Percentiles rank a stretch among this genome's conserved stretches.
phyloP scores from a whole-genome alignment of 2,113 vertebrate genomes.

The Macrotis lagotis region DNA sequence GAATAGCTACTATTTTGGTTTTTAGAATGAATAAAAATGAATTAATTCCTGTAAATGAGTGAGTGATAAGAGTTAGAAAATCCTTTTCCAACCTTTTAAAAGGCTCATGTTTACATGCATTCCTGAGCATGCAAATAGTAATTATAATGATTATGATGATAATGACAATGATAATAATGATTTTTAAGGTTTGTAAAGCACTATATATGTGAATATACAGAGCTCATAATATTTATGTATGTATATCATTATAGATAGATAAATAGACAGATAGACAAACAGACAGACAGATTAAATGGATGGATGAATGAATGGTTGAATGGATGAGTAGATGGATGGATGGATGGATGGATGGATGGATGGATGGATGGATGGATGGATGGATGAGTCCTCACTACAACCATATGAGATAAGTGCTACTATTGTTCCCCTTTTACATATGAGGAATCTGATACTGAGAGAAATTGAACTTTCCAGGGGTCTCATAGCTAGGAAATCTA shows the following conservation, averaged over 20 bases:
- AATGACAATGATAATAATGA: not conserved
- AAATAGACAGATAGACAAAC: not conserved
- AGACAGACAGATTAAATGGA: no score
- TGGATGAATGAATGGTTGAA: not conserved
- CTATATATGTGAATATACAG: not conserved
- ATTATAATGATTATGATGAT: not conserved
- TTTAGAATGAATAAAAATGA: not conserved
- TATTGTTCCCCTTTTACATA: not conserved
- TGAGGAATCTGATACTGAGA: not conserved
- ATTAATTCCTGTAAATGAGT: not conserved
- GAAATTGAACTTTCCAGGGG: fast-evolving
- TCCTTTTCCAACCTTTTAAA: not conserved
- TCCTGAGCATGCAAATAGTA: not conserved
- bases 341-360: not conserved
- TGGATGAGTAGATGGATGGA: not conserved
- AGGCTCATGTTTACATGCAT: not conserved
- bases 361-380: not conserved
- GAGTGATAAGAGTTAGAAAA: not conserved
- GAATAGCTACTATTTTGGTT: not conserved
- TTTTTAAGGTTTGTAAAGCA: not conserved
- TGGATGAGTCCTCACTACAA: not conserved
- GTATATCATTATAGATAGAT: not conserved
- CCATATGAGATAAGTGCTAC: not conserved
- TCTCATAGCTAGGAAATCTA: not conserved
- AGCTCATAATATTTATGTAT: not conserved